Conservation (phyloP, 1,140 invertebrate species). For the Gyrodactylus salaris region DNA sequence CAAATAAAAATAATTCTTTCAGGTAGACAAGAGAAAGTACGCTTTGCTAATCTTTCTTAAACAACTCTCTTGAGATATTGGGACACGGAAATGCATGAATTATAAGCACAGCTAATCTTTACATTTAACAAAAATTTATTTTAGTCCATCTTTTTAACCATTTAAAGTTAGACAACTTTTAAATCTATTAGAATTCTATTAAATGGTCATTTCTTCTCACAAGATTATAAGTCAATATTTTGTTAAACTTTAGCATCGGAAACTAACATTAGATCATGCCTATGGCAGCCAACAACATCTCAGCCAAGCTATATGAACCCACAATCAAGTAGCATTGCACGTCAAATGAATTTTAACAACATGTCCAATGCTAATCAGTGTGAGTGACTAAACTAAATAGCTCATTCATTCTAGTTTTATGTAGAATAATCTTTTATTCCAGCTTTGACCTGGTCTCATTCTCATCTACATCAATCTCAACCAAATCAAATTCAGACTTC, state of each 20-base stretch:
- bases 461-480: not conserved
- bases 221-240: not conserved
- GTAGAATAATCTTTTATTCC: too few relatives aligned
- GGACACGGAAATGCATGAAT: not conserved
- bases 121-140: not conserved
- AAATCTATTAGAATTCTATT: not conserved
- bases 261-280: not conserved
- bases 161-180: not conserved
- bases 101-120: not conserved
- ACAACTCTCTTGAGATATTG: not conserved
- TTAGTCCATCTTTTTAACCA: not conserved
- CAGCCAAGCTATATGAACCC: not conserved
- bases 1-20: too few relatives aligned
- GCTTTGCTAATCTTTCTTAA: too few relatives aligned
- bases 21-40: too few relatives aligned
- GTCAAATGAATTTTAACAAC: not conserved
- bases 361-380: not conserved
- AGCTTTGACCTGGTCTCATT: not conserved
- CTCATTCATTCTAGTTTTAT: not conserved
- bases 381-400: not conserved
- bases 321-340: not conserved
- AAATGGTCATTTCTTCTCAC: not conserved
- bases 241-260: not conserved
- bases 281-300: not conserved
- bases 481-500: not conserved